Conservation (phyloP, 2,113 vertebrate genomes). For the Pampusana beccarii region DNA sequence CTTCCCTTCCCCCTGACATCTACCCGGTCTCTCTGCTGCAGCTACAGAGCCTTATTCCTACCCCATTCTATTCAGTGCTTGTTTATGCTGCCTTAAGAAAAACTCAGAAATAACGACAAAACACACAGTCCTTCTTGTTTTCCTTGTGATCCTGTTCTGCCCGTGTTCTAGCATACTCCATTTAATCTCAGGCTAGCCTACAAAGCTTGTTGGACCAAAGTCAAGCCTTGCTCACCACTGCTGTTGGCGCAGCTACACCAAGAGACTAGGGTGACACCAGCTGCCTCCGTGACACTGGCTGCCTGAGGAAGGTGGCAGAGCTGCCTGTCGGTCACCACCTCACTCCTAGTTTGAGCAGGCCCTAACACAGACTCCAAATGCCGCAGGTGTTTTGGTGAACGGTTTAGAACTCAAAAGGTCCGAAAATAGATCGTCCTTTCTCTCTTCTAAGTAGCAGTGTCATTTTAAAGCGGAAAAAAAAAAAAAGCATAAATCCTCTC, state of each 20-base stretch:
- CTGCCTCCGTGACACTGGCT: background rate
- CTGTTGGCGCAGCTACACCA: background rate
- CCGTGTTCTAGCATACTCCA: background rate
- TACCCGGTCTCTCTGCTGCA: too few relatives aligned
- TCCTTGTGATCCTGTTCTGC: background rate
- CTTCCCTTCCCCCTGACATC: too few relatives aligned
- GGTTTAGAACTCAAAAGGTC: background rate
- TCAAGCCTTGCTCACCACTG: background rate
- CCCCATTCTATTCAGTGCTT: too few relatives aligned
- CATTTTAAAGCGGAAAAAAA: background rate
- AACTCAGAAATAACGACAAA: background rate
- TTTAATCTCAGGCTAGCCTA: background rate
- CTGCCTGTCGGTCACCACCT: background rate
- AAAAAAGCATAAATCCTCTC: background rate
- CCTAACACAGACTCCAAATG: background rate
- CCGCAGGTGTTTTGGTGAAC: background rate
- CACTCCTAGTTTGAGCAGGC: background rate
- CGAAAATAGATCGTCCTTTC: background rate
- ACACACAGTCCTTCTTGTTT: background rate
- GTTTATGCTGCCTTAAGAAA: background rate
- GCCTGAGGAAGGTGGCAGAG: background rate
- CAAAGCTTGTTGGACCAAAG: background rate
- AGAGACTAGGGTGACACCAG: background rate
- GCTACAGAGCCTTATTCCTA: too few relatives aligned
- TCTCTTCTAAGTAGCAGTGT: background rate